A percentile compares a stretch with the other conserved stretches of the same genome.
phyloP scores from a whole-genome alignment of 2,888 invertebrate species.

The Cephus runcator region DNA sequence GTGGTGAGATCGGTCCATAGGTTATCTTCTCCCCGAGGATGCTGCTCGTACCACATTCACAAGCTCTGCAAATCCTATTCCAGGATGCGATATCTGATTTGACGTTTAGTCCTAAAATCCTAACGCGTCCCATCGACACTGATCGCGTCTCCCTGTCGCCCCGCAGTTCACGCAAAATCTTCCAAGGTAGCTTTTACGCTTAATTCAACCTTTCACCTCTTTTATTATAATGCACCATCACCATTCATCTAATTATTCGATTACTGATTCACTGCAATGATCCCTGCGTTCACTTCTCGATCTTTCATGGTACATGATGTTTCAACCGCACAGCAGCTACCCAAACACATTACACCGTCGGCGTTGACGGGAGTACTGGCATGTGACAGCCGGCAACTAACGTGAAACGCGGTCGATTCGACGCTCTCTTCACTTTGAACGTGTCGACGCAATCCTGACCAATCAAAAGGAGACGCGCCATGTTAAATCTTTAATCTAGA shows the following conservation, averaged over 20 bases:
- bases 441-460: no score
- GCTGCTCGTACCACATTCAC: constrained; percentile 58
- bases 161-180: background rate
- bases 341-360: background rate
- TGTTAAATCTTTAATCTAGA: no score
- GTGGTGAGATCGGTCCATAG: background rate
- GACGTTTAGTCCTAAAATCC: background rate
- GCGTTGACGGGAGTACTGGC: constrained; percentile 41
- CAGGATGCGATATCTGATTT: background rate
- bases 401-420: constrained; percentile 13
- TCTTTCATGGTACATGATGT: background rate
- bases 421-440: constrained; percentile 16
- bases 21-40: constrained; percentile 29
- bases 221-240: background rate
- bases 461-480: no score
- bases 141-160: background rate
- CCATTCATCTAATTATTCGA: background rate
- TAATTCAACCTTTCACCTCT: background rate
- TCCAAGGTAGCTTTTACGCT: background rate
- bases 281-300: background rate
- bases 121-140: constrained; percentile 14
- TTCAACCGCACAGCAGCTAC: background rate
- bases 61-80: constrained; percentile 5
- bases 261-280: background rate
- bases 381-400: constrained; percentile 46